Base-by-base conservation (phyloP, 2,113 vertebrate genomes). In the Cochlearius cochlearius region DNA sequence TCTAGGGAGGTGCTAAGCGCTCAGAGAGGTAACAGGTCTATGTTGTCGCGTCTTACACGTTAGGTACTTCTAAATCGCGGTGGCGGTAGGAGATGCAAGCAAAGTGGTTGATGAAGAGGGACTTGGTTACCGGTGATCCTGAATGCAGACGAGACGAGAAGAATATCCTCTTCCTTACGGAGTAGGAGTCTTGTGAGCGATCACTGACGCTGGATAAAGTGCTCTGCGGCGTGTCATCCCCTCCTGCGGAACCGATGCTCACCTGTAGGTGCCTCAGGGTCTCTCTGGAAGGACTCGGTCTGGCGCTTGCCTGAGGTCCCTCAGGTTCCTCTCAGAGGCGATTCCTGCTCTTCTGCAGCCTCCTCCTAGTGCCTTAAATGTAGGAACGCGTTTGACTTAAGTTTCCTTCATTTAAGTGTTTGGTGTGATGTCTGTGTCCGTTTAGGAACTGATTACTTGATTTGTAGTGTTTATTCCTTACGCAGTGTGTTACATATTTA, bases 251-350 rank as follows among this genome's bases (percentile, higher is more conserved):
- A 3, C 2, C 0, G 19, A 18, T 36, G n/a, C 26, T 86, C 47
- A 22, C 41, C 34, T 13, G 18, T 3, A 32, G 26, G 2, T 20
- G 39, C 47, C 56, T 16, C 0, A 0, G 55, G 39, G n/a, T 52
- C 47, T 56, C 49, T 22, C 34, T 25, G 45, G 5, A 13, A 43
- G 53, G 20, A 11, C 15, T 39, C 10, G 4, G 59, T n/a, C 49
- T 41, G 47, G 9, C 10, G 2, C 14, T 23, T 38, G 47, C 49
- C 38, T 10, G 18, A 17, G 56, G 13, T 58, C 36, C 13, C 23
- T 1, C 5, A 38, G 52, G 20, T 13, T 62, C 72, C 29, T 77
- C 38, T 64, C 16, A 2, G 32, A 50, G 34, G 12, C 0, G 26
- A 22, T 56, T 64, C 22, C 34, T 79, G 17, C 47, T 79, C 58